Conservation (phyloP, 53 echinoderm and acorn worm genomes). For the Pentamera pediparva region DNA sequence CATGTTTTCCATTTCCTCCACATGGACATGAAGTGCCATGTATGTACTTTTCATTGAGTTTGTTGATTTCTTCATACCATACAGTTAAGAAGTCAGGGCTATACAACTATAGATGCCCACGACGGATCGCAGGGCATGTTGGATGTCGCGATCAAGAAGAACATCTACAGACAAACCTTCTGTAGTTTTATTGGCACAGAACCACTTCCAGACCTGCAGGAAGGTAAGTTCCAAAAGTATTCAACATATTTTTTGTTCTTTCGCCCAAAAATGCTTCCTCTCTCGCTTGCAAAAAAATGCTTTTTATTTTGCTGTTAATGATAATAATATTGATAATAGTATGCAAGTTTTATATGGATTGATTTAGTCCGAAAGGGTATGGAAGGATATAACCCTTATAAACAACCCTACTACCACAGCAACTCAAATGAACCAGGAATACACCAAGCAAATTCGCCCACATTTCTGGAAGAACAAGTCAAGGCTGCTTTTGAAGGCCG, state of each 20-base stretch:
- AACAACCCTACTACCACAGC: neutral
- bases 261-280: no score
- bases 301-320: no score
- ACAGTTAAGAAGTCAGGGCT: neutral
- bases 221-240: neutral
- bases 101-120: slow-evolving; percentile 2
- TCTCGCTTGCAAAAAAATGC: no score
- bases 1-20: no score
- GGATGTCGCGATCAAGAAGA: neutral
- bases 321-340: no score
- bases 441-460: no score
- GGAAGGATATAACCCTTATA: neutral
- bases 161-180: neutral
- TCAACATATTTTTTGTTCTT: neutral
- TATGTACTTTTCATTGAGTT: no score
- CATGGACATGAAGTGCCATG: no score
- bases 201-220: neutral
- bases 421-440: neutral
- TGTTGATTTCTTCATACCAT: no score
- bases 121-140: slow-evolving; percentile 17
- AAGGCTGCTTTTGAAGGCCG: neutral
- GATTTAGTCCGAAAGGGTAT: no score
- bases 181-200: slow-evolving; percentile 4
- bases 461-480: no score
- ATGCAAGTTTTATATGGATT: no score